phyloP scores from a whole-genome alignment of 1,140 invertebrate species.

The Idris sp. region DNA sequence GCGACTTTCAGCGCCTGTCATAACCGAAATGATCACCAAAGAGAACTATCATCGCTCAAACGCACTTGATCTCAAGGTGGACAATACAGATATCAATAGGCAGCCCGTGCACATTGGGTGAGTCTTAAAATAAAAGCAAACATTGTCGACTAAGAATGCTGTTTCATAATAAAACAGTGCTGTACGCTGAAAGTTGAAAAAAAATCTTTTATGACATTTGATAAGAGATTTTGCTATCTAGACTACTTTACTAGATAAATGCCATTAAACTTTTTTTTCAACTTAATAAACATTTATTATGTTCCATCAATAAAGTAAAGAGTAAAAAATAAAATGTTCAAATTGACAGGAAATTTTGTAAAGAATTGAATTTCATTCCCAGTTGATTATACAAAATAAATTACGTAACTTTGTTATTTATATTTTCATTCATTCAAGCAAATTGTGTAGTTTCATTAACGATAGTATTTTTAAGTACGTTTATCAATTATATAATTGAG shows the following conservation, averaged over 20 bases:
- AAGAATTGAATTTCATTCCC: no score
- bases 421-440: no score
- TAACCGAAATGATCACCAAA: slow-evolving; percentile 77
- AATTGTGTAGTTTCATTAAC: no score
- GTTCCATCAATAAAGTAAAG: no score
- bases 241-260: slow-evolving; percentile 1
- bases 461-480: no score
- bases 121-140: slow-evolving; percentile 69
- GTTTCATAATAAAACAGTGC: slow-evolving; percentile 8
- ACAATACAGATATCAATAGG: slow-evolving; percentile 92
- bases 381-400: no score
- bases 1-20: slow-evolving; percentile 70
- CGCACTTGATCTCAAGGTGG: slow-evolving; percentile 82
- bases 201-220: slow-evolving; percentile 10
- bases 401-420: no score
- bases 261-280: slow-evolving; percentile 21
- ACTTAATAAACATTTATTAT: no score
- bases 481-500: slow-evolving; percentile 24
- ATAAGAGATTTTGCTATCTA: slow-evolving; percentile 17
- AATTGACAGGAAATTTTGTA: no score
- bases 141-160: not conserved
- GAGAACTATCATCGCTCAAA: slow-evolving; percentile 77
- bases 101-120: slow-evolving; percentile 93
- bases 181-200: slow-evolving; percentile 5
- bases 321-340: no score